These are phyloP conservation scores for Pionites leucogaster DNA, from an alignment of 2,113 vertebrate species.

Conservation along the genomic window DNA sequence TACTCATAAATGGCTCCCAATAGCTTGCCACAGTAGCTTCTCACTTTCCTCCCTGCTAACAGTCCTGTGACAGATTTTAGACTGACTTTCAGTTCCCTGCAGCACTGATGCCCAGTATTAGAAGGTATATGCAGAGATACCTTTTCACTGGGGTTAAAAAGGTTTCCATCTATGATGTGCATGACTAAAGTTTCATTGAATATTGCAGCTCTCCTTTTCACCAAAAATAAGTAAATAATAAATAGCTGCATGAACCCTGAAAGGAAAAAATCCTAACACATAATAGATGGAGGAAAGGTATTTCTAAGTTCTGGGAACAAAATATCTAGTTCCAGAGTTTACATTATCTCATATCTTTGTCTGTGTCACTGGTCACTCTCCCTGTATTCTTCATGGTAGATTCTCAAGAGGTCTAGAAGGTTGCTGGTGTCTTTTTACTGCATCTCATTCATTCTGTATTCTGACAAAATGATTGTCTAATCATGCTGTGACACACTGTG, in stretches of 20 bases:
- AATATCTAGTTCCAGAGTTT: neutral
- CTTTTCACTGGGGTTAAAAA: neutral
- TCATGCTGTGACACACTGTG: neutral
- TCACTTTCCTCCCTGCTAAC: neutral
- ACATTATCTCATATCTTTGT: neutral
- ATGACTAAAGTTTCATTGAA: neutral
- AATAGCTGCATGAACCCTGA: neutral
- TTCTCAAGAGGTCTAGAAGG: neutral
- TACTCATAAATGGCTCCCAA: neutral
- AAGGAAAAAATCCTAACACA: no score
- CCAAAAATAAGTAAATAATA: neutral
- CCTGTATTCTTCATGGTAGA: neutral
- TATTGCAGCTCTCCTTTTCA: neutral
- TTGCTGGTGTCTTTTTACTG: neutral
- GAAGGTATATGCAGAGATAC: neutral
- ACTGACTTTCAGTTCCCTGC: neutral
- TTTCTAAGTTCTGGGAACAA: neutral
- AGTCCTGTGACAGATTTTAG: neutral
- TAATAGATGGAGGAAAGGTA: neutral
- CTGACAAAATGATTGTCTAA: neutral
- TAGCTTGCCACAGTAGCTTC: neutral
- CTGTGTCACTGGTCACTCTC: neutral
- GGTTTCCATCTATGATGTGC: neutral
- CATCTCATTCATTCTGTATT: neutral
- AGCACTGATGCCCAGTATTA: neutral